Evolutionary conservation across 64 coral and sea anemone genomes (phyloP).

Genomic region (Stylophora pistillata): DNA sequence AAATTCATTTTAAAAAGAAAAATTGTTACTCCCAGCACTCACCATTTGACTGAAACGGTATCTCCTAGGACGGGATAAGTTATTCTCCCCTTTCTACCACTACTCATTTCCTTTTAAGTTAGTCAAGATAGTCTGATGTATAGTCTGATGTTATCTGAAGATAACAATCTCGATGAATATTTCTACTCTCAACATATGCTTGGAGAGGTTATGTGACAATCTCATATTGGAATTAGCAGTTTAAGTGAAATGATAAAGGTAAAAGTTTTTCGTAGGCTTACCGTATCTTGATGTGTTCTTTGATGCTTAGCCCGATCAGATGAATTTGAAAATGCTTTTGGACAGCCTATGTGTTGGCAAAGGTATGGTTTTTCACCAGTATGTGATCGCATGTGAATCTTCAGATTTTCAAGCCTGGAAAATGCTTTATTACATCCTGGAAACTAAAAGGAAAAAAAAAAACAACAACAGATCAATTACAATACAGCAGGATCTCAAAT

Average conservation of each 20-base stretch:
- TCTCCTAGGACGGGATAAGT: no score
- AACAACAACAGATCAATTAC: background rate
- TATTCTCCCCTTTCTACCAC: no score
- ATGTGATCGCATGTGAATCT: constrained; percentile 98
- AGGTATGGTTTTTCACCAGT: constrained; percentile 98
- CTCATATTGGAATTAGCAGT: background rate
- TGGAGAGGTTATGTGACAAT: background rate
- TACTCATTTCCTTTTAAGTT: no score
- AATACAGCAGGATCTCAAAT: background rate
- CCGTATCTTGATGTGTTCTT: constrained; percentile 95
- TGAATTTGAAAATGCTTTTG: constrained; percentile 96
- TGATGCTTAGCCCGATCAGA: constrained; percentile 98
- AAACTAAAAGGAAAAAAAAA: constrained; percentile 56
- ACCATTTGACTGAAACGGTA: no score
- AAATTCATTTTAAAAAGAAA: no score
- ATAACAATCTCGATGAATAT: no score
- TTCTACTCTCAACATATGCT: no score
- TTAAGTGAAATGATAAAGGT: background rate
- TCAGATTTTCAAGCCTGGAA: constrained; percentile 95
- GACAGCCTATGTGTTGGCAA: constrained; percentile 85
- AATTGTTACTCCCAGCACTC: no score
- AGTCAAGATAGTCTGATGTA: no score
- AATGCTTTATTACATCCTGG: constrained; percentile 98
- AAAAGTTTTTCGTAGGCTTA: constrained; percentile 3
- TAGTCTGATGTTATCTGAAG: no score